Evolutionary conservation across 2,888 invertebrate genomes (phyloP).

Genomic region (Adelphocoris suturalis): DNA sequence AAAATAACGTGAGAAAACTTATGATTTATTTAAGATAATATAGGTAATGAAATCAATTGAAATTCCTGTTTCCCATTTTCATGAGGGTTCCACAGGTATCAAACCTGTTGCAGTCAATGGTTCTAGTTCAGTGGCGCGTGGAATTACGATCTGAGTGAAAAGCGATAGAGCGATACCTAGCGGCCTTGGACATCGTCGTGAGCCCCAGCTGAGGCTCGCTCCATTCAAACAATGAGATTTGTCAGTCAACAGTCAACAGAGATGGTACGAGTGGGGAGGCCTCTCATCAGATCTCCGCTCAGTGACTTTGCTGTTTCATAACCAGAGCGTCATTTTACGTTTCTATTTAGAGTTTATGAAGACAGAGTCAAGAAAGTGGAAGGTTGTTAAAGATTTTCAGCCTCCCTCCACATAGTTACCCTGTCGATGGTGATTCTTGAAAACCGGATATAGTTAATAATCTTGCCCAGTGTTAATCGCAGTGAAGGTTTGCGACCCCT

Average conservation of each 20-base stretch:
- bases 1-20: no score
- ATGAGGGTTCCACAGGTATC: not conserved
- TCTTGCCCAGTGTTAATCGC: no score
- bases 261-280: not conserved
- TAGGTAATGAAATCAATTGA: not conserved
- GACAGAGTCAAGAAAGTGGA: no score
- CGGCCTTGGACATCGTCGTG: not conserved
- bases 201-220: not conserved
- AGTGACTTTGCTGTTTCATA: not conserved
- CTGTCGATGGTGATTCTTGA: no score
- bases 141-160: conserved; percentile 24
- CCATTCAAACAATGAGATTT: not conserved
- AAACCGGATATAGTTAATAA: no score
- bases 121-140: conserved; percentile 11
- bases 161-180: conserved; percentile 3
- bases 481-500: no score
- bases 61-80: not conserved
- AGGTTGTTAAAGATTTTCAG: no score
- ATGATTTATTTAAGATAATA: no score
- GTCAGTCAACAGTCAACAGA: not conserved
- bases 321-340: not conserved
- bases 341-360: not conserved
- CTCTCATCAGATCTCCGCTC: not conserved
- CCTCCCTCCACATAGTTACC: no score
- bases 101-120: conserved; percentile 27